Conservation (phyloP, 2,797 vertebrate species). For the Zenarchopterus dispar region DNA sequence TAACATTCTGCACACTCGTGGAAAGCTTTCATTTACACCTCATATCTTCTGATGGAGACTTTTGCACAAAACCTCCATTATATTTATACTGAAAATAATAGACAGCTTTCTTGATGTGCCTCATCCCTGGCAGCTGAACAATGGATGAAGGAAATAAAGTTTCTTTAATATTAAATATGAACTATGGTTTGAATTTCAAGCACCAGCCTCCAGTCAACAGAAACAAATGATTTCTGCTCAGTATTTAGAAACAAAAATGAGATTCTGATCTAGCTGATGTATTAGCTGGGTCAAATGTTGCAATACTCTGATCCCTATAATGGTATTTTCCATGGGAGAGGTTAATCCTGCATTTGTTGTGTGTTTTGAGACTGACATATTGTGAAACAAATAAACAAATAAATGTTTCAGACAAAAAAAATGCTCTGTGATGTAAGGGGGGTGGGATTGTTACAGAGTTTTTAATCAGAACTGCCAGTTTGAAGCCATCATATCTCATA, state of each 20-base stretch:
- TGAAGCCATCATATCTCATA: slow-evolving; percentile 22
- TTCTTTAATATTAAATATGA: slow-evolving; percentile 28
- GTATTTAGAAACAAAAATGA: neutral
- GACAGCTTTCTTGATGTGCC: slow-evolving; percentile 20
- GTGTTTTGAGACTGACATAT: too few relatives aligned
- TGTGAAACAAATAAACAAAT: too few relatives aligned
- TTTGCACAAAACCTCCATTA: slow-evolving; percentile 14
- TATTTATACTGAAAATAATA: slow-evolving; percentile 41
- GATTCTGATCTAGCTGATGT: neutral
- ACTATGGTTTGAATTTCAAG: slow-evolving; percentile 11
- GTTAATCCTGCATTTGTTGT: neutral
- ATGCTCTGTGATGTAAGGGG: neutral
- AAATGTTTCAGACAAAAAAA: too few relatives aligned
- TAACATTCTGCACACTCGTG: slow-evolving; percentile 27
- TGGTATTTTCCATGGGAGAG: slow-evolving; percentile 14
- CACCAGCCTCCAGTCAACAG: slow-evolving; percentile 10
- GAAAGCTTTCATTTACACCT: slow-evolving; percentile 39
- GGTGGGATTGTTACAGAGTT: neutral
- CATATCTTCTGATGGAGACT: slow-evolving; percentile 32
- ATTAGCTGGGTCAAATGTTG: neutral
- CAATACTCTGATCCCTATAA: neutral
- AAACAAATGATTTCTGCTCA: slow-evolving; percentile 9
- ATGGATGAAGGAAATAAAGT: slow-evolving; percentile 26
- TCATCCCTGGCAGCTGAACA: slow-evolving; percentile 16
- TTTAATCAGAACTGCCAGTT: neutral